These are phyloP conservation scores for Gadopsis bispinosus DNA, from an alignment of 2,797 vertebrate species.

Conservation along the genomic window DNA sequence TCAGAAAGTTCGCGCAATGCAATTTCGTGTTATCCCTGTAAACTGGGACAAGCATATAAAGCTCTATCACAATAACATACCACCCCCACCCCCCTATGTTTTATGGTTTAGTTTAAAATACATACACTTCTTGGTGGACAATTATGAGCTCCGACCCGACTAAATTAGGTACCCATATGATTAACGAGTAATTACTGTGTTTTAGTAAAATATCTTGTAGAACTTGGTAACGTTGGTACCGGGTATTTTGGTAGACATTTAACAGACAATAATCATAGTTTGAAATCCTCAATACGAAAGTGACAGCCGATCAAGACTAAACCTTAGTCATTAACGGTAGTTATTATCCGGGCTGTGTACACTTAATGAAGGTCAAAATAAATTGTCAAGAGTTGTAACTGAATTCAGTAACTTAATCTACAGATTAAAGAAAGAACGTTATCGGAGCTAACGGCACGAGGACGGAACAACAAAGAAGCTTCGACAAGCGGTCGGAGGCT, in stretches of 20 bases:
- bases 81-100: rapidly evolving
- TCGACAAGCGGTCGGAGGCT: conserved; percentile 20
- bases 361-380: neutral
- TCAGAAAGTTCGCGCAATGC: neutral
- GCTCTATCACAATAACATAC: too few species aligned
- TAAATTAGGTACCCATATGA: neutral
- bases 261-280: neutral
- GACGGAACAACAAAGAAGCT: conserved; percentile 82
- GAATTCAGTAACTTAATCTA: neutral
- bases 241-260: too few species aligned
- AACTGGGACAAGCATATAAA: too few species aligned
- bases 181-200: rapidly evolving
- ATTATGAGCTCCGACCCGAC: too few species aligned
- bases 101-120: neutral
- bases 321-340: neutral
- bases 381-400: rapidly evolving
- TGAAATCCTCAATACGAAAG: neutral
- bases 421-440: conserved; percentile 5
- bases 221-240: too few species aligned
- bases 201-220: neutral
- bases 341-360: too few species aligned
- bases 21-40: neutral
- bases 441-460: conserved; percentile 66
- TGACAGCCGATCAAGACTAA: neutral
- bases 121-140: rapidly evolving